Base-by-base conservation (phyloP, 2,888 invertebrate species). In the Schizaphis graminum region DNA sequence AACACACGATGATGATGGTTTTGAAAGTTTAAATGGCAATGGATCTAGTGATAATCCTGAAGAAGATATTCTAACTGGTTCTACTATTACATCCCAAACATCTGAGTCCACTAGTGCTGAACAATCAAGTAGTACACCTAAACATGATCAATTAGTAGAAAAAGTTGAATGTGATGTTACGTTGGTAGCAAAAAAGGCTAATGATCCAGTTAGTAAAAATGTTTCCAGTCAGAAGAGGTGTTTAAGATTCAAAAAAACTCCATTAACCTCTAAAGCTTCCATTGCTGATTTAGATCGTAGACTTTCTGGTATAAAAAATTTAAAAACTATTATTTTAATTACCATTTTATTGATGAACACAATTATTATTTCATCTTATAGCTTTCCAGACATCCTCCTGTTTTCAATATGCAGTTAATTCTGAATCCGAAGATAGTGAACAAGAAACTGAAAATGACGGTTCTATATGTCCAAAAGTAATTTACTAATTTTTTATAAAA, bases 11-110 rank as follows among this genome's bases (percentile, higher is more conserved):
- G 98, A 98, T 95, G 98, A 98, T 95, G 98, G 98, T 28, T 98
- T 98, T 95, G 98, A 98, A 96, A 98, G 98, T 96, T 96, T 98
- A 21, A 98, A 98, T 95, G 98, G 98, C 24, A 95, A 95, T 56
- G 98, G 97, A 95, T 98, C 98, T 0, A 97, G 97, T 95, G 97
- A 97, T 93, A 97, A 93, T 93, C 92, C 91, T 10, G 92, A 92
- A 67, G 94, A 94, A 90, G 95, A 95, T 26, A 94, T 94, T 56
- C 92, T 94, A 85, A 95, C 92, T 26, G 95, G 94, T 84, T 94
- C 91, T 10, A 95, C 94, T 86, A 91, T 91, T 57, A 94, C 95
- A 35, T 95, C 94, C 28, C 94, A 94, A 53, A 88, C 91, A 49
- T 95, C 94, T 5, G 94, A 95, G 35, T 91, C 95, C 24, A 94